A percentile compares a stretch with the other conserved stretches of the same genome.
Conservation (phyloP, 2,113 vertebrate species). For the Microtus richardsoni region DNA sequence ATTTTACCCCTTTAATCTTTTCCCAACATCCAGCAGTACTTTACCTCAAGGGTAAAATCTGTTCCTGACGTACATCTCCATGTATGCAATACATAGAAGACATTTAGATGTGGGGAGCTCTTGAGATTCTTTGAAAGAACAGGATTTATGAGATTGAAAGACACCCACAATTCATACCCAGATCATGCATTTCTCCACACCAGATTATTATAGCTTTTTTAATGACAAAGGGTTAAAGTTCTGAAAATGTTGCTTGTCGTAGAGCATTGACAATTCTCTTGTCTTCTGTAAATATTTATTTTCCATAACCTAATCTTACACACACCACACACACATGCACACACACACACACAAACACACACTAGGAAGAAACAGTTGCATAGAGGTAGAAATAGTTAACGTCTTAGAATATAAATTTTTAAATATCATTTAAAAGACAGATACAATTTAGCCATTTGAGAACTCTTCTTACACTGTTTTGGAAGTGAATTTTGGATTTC, state of each 20-base stretch:
- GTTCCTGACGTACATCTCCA: conserved; percentile 58
- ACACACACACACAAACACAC: background rate
- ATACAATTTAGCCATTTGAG: conserved; percentile 38
- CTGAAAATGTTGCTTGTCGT: conserved; percentile 55
- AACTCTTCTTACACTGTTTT: background rate
- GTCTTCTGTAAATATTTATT: conserved; percentile 59
- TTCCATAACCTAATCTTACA: background rate
- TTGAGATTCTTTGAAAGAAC: conserved; percentile 66
- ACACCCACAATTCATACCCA: conserved; percentile 57
- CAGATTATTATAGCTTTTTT: conserved; percentile 5
- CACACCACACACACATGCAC: background rate
- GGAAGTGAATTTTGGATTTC: background rate
- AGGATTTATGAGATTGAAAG: conserved; percentile 77
- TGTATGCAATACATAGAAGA: conserved; percentile 64
- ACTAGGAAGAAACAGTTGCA: background rate
- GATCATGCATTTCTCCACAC: background rate
- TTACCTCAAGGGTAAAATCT: conserved; percentile 76
- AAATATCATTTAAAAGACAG: conserved; percentile 67
- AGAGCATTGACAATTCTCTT: background rate
- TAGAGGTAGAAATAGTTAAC: conserved; percentile 62
- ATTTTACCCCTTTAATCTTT: conserved; percentile 59
- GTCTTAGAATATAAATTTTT: conserved; percentile 72
- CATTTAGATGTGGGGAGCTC: conserved; percentile 60
- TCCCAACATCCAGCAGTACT: conserved; percentile 66
- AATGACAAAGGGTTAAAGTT: background rate